phyloP scores from a whole-genome alignment of 2,888 invertebrate genomes.

The Cephus pulcher region DNA sequence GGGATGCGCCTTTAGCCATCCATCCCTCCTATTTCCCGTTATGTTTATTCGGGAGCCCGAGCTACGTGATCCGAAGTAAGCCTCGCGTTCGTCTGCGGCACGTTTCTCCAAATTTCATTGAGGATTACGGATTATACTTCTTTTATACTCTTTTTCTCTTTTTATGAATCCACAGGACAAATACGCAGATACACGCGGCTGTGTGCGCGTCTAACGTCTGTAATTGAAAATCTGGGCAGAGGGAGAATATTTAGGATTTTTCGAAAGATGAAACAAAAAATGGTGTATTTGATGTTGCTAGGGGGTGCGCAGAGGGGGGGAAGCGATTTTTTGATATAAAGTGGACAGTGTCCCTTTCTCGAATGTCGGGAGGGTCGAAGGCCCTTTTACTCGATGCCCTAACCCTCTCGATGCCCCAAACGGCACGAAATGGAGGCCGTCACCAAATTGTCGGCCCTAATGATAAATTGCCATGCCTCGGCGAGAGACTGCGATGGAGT shows the following conservation, averaged over 20 bases:
- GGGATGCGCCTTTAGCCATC: slow-evolving; percentile 64
- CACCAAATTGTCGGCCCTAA: slow-evolving; percentile 65
- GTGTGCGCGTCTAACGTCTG: too few relatives aligned
- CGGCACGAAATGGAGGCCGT: slow-evolving; percentile 41
- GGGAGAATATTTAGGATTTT: too few relatives aligned
- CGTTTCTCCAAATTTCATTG: slow-evolving; percentile 19
- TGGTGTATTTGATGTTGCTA: too few relatives aligned
- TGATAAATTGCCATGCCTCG: slow-evolving; percentile 65
- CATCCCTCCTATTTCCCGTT: slow-evolving; percentile 27
- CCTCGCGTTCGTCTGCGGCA: slow-evolving; percentile 17
- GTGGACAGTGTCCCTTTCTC: too few relatives aligned
- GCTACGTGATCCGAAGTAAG: slow-evolving; percentile 21
- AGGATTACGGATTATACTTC: slow-evolving; percentile 15
- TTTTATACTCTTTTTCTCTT: too few relatives aligned
- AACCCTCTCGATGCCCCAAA: slow-evolving; percentile 9
- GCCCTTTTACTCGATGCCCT: slow-evolving; percentile 1
- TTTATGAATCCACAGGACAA: too few relatives aligned
- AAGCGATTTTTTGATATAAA: too few relatives aligned
- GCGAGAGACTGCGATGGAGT: slow-evolving; percentile 38
- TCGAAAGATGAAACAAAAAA: too few relatives aligned
- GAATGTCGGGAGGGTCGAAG: neutral
- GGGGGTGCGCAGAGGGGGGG: neutral
- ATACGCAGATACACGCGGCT: too few relatives aligned
- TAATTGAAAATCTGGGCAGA: too few relatives aligned
- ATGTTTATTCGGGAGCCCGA: slow-evolving; percentile 27